Percentiles rank a stretch among this genome's conserved stretches.
Evolutionary conservation across 2,113 vertebrate species (phyloP).

Genomic region (Calyptommatus sinebrachiatus): DNA sequence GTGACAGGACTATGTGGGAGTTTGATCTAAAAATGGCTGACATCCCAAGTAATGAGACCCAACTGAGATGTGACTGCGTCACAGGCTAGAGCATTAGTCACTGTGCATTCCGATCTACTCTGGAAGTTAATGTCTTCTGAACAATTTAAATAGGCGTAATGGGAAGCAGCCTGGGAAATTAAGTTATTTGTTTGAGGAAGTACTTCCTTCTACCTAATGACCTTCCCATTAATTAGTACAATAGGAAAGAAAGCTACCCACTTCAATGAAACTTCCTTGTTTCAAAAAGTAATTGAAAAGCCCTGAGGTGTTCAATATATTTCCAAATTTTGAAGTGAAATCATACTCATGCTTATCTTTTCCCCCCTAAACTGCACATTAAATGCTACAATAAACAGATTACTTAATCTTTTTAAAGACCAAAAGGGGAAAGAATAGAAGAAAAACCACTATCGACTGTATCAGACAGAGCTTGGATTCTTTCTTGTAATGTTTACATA

Average conservation of each 20-base stretch:
- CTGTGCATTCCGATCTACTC: not conserved
- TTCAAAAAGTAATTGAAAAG: not conserved
- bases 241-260: not conserved
- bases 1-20: not conserved
- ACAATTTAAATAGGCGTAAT: not conserved
- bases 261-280: not conserved
- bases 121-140: not conserved
- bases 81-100: conserved; percentile 5
- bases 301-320: not conserved
- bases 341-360: not conserved
- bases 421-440: not conserved
- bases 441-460: not conserved
- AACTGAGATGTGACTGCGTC: not conserved
- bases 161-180: conserved; percentile 38
- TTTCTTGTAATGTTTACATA: too few relatives aligned
- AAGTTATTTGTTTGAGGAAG: conserved; percentile 23
- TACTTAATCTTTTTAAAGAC: not conserved
- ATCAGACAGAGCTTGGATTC: too few relatives aligned
- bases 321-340: not conserved
- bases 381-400: not conserved
- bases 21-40: conserved; percentile 21
- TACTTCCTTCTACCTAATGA: conserved; percentile 11
- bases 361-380: too few relatives aligned
- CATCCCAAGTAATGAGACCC: fast-evolving
- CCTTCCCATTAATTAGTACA: conserved; percentile 12